These are phyloP conservation scores for Drosophila pallidifrons DNA, from an alignment of 1,140 invertebrate genomes.

Conservation along the genomic window DNA sequence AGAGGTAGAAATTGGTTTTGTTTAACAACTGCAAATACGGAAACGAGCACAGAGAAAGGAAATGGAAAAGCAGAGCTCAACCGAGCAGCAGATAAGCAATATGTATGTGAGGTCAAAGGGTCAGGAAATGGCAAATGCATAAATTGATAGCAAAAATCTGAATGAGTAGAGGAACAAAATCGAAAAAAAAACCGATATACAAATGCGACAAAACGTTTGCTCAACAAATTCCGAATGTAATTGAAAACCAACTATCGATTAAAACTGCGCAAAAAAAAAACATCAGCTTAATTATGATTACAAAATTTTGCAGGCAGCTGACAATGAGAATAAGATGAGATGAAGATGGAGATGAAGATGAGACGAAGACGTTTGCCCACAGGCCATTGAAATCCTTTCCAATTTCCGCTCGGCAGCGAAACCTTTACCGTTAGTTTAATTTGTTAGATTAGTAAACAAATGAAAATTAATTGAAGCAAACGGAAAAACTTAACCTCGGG, in stretches of 20 bases:
- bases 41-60: conserved; percentile 13
- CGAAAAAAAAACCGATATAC: conserved; percentile 1
- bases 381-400: not conserved
- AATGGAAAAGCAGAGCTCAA: conserved; percentile 24
- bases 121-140: conserved; percentile 32
- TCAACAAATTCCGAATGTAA: conserved; percentile 24
- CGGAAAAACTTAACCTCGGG: conserved; percentile 80
- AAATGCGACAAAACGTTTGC: not conserved
- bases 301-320: conserved; percentile 24
- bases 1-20: conserved; percentile 13
- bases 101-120: conserved; percentile 20
- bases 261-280: not conserved
- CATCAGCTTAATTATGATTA: conserved; percentile 49
- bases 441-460: conserved; percentile 84
- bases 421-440: conserved; percentile 79
- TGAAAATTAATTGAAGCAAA: conserved; percentile 84
- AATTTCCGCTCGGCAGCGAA: conserved; percentile 10
- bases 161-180: not conserved
- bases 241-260: conserved; percentile 17
- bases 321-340: conserved; percentile 13
- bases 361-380: not conserved
- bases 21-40: conserved; percentile 26
- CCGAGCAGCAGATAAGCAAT: not conserved
- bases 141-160: conserved; percentile 17
- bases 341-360: too few relatives aligned